Evolutionary conservation across 2,797 vertebrate species (phyloP).

Genomic region (Natrix natrix): DNA sequence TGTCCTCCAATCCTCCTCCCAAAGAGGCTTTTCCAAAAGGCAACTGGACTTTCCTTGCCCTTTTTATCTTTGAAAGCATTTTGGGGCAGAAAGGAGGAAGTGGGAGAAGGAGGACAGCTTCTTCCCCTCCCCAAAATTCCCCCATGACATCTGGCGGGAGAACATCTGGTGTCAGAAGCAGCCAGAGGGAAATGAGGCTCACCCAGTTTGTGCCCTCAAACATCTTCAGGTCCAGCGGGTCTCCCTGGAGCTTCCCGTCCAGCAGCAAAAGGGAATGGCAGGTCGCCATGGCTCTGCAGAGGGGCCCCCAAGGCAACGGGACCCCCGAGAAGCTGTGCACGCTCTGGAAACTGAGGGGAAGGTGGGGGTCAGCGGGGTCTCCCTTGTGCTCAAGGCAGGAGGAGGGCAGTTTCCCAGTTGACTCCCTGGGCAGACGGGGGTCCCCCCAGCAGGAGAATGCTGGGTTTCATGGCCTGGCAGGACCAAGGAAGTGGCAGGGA

Average conservation of each 20-base stretch:
- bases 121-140: not conserved
- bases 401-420: not conserved
- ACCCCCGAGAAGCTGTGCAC: slow-evolving; percentile 48
- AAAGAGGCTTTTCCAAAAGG: too few relatives aligned
- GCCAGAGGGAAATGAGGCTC: not conserved
- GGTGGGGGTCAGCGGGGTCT: not conserved
- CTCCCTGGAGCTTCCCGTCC: slow-evolving; percentile 66
- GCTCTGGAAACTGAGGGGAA: slow-evolving; percentile 64
- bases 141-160: not conserved
- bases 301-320: slow-evolving; percentile 54
- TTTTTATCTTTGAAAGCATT: too few relatives aligned
- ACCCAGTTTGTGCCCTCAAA: slow-evolving; percentile 74
- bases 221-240: slow-evolving; percentile 70
- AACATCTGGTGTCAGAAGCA: fast-evolving
- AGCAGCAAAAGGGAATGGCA: slow-evolving; percentile 70
- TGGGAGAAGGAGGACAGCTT: not conserved
- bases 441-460: not conserved
- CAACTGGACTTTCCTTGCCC: too few relatives aligned
- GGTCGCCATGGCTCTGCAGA: slow-evolving; percentile 59
- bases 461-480: not conserved
- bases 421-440: not conserved
- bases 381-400: not conserved
- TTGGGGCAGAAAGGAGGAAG: not conserved
- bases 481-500: not conserved
- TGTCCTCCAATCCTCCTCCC: too few relatives aligned